Base-by-base conservation (phyloP, 2,888 invertebrate species). In the Apotomis betuletana region DNA sequence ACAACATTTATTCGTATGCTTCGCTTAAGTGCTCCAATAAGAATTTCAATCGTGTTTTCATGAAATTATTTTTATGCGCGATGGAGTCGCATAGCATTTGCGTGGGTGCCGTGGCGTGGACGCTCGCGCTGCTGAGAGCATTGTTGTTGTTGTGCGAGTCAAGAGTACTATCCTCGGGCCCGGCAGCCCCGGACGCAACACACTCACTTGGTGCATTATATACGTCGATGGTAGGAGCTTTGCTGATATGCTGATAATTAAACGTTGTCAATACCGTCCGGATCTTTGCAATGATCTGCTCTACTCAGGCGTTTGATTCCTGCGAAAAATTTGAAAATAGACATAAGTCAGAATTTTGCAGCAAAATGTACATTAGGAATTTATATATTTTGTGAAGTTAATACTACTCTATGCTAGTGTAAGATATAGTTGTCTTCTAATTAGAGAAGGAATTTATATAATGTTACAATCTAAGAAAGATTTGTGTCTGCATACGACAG, bases 291-390 rank as follows among this genome's bases (percentile, higher is more conserved):
- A 96, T 96, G 95, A 96, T 96, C 96, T 96, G 96, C 95, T 96
- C 96, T 94, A 96, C 96, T 96, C 96, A 97, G 96, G 97, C 97
- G 94, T 97, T 97, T 92, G 97, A 97, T 94, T 97, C 96, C 96
- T 96, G 92, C 82, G 94, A 94, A 89, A 90, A 86, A 90, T 90
- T 90, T 87, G 80, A 89, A 90, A 92, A 87, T 84, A 85, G 79
- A 81, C 84, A 81, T 87, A 81, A 87, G 87, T 90, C 87, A 89
- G 80, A 85, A 84, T 84, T 85, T 82, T 86, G 86, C 82, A 78
- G 85, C 81, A 81, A 84, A 79, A 77, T 83, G 80, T 73, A 57
- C 61, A 64, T 74, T 73, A 76, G 69, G 74, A 38, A 59, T 75
- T 76, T 74, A 74, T 62, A 69, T 71, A 58, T 67, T 64, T 80